Conservation (phyloP, 2,797 vertebrate genomes). For the Coendou prehensilis region DNA sequence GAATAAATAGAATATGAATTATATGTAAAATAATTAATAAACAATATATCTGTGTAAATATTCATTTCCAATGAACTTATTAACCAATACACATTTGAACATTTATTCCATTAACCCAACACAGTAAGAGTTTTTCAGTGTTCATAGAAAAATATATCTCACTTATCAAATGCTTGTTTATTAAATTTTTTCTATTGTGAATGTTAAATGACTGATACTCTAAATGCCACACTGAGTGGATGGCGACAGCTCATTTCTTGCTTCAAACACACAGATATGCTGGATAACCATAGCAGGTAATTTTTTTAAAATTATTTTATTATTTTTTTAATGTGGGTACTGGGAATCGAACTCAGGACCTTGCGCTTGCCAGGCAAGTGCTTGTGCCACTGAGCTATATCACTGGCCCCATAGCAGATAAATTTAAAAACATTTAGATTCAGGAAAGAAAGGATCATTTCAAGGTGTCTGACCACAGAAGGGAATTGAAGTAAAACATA, state of each 20-base stretch:
- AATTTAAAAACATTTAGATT: neutral
- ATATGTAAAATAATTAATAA: neutral
- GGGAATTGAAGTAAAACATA: neutral
- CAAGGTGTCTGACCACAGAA: neutral
- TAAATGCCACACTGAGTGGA: neutral
- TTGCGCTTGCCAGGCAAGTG: too few species aligned
- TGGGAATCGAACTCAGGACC: too few species aligned
- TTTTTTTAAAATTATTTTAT: too few species aligned
- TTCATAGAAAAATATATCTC: constrained; percentile 26
- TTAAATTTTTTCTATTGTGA: neutral
- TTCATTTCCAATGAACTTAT: neutral
- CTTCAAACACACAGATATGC: neutral
- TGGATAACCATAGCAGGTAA: neutral
- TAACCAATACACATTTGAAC: neutral
- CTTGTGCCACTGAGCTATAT: too few species aligned
- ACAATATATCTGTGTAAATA: neutral
- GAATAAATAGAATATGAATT: neutral
- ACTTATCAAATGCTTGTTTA: neutral
- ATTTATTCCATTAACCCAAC: neutral
- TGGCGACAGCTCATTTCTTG: neutral
- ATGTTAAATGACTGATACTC: neutral
- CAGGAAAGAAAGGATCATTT: constrained; percentile 24
- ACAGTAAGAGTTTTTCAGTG: neutral
- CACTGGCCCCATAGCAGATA: neutral
- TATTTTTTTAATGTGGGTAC: too few species aligned